These are phyloP conservation scores for Rapana venosa DNA, from an alignment of 2,888 invertebrate genomes.

Conservation along the genomic window DNA sequence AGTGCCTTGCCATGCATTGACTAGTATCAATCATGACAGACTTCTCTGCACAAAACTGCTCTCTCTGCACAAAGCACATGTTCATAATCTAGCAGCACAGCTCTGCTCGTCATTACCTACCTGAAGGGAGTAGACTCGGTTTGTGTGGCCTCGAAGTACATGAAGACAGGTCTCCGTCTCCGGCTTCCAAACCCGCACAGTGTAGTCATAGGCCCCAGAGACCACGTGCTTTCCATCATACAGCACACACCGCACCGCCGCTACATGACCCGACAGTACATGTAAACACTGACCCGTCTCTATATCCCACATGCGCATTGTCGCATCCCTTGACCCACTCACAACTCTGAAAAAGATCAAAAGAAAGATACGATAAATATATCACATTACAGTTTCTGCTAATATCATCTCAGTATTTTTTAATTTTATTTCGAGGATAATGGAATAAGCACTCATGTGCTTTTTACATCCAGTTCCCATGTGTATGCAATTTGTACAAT, in stretches of 20 bases:
- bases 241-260: slow-evolving; percentile 98
- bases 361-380: no score
- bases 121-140: slow-evolving; percentile 98
- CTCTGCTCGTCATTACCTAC: slow-evolving; percentile 80
- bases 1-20: no score
- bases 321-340: slow-evolving; percentile 98
- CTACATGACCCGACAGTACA: slow-evolving; percentile 95
- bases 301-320: slow-evolving; percentile 97
- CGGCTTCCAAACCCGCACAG: slow-evolving; percentile 99
- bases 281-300: slow-evolving; percentile 93
- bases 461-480: no score
- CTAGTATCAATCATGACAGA: no score
- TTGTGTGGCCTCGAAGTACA: slow-evolving; percentile 96
- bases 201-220: slow-evolving; percentile 98
- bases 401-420: background rate
- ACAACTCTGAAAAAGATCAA: slow-evolving; percentile 86
- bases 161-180: slow-evolving; percentile 90
- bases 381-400: no score
- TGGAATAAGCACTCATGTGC: no score
- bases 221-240: slow-evolving; percentile 94
- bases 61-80: no score
- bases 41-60: no score
- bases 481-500: no score
- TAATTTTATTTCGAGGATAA: background rate
- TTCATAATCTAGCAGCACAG: no score